phyloP scores from a whole-genome alignment of 2,113 vertebrate genomes.

The Excalfactoria chinensis region DNA sequence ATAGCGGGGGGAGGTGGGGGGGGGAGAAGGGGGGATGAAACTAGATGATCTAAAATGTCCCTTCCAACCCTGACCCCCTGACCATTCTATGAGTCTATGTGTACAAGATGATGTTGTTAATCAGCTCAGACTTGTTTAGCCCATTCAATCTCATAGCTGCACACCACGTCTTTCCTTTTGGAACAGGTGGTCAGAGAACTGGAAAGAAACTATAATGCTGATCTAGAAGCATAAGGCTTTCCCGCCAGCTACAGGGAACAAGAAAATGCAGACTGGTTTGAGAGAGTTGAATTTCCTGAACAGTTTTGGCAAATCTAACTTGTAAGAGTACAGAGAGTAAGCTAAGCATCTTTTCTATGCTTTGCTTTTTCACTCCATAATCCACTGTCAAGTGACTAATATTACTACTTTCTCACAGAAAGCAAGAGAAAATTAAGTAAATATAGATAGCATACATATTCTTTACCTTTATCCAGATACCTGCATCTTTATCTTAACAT shows the following conservation, averaged over 20 bases:
- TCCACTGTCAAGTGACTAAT: not conserved
- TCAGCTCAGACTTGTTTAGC: not conserved
- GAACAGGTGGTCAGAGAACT: not conserved
- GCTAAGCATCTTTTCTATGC: not conserved
- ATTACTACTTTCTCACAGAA: not conserved
- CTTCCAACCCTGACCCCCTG: too few relatives aligned
- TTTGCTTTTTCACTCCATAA: not conserved
- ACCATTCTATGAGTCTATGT: too few relatives aligned
- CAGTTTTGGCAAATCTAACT: not conserved
- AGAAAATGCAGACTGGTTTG: not conserved
- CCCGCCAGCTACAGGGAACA: not conserved
- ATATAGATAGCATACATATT: not conserved
- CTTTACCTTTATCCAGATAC: not conserved
- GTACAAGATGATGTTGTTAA: not conserved
- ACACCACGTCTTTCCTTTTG: not conserved
- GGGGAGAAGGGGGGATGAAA: too few relatives aligned
- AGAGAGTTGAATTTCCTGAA: not conserved
- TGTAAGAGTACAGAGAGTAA: not conserved
- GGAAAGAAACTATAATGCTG: not conserved
- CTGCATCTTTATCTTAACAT: not conserved
- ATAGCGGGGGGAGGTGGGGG: too few relatives aligned
- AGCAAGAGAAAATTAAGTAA: not conserved
- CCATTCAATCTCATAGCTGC: fast-evolving
- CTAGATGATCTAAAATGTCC: too few relatives aligned
- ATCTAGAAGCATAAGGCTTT: not conserved